A percentile compares a stretch with the other conserved stretches of the same genome.
Evolutionary conservation across 2,888 invertebrate species (phyloP).

Genomic region (Leucania comma): DNA sequence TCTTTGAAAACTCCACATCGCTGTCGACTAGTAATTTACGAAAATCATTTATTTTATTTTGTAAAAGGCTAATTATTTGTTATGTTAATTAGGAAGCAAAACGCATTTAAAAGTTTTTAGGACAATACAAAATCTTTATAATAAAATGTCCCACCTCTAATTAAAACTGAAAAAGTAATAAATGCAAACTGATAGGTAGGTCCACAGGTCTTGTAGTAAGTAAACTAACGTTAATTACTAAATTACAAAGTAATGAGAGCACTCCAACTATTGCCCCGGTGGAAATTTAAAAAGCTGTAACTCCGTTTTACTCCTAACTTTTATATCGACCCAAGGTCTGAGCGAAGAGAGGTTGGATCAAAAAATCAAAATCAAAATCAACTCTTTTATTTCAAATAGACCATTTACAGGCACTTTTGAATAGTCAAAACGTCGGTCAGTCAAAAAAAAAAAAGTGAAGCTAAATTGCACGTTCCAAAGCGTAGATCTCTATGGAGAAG

Average conservation of each 20-base stretch:
- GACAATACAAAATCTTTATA: background rate
- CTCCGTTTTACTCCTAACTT: conserved; percentile 49
- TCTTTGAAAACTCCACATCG: no score
- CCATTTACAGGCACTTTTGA: no score
- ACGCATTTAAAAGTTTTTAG: background rate
- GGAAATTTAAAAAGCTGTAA: conserved; percentile 65
- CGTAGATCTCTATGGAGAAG: no score
- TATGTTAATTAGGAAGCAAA: background rate
- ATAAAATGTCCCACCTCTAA: background rate
- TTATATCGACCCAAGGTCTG: conserved; percentile 31
- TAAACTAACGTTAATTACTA: conserved; percentile 65
- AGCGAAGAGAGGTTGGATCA: conserved; percentile 9
- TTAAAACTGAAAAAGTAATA: conserved; percentile 9
- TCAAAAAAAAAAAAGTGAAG: no score
- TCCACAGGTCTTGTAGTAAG: conserved; percentile 28
- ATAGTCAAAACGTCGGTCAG: no score
- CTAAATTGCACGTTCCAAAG: no score
- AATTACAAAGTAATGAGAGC: conserved; percentile 67
- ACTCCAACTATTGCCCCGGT: conserved; percentile 56
- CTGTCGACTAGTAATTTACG: no score
- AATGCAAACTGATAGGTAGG: background rate
- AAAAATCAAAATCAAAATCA: no score
- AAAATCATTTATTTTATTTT: no score
- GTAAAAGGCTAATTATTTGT: no score
- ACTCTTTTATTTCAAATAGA: no score